Evolutionary conservation across 2,888 invertebrate species (phyloP).

Genomic region (Heliconius erato): DNA sequence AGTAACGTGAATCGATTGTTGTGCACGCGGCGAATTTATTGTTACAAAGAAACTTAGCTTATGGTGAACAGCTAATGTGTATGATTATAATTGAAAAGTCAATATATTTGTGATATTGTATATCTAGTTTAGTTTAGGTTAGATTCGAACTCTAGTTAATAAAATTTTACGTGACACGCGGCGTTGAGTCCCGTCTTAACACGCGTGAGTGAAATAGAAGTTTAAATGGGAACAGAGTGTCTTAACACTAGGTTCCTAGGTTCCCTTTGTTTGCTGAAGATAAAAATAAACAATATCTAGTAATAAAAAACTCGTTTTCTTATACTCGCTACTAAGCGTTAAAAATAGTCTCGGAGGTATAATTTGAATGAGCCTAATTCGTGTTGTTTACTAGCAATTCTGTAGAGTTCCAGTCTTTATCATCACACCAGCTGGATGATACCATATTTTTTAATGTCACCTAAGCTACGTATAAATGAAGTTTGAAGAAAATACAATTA

Average conservation of each 20-base stretch:
- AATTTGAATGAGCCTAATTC: neutral
- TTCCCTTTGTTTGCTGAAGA: neutral
- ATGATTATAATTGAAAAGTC: neutral
- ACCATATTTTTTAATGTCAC: neutral
- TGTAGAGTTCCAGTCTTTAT: neutral
- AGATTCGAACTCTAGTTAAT: too few species aligned
- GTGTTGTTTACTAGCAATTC: neutral
- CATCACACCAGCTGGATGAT: neutral
- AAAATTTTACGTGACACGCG: too few species aligned
- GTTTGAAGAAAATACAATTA: neutral
- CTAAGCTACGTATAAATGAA: neutral
- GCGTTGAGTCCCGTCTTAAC: too few species aligned
- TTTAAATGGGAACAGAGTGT: neutral
- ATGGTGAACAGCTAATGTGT: neutral
- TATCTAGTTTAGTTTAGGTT: neutral
- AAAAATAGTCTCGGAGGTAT: neutral
- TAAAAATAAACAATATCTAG: neutral
- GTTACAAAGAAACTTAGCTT: slow-evolving; percentile 10
- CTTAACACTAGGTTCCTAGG: neutral
- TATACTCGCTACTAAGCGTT: neutral
- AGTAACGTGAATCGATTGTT: slow-evolving; percentile 25
- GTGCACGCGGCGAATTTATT: slow-evolving; percentile 19
- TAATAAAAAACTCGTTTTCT: neutral
- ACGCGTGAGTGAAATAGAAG: neutral
- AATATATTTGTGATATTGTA: neutral